These are phyloP conservation scores for Irena cyanogastra DNA, from an alignment of 2,113 vertebrate species.

Conservation along the genomic window DNA sequence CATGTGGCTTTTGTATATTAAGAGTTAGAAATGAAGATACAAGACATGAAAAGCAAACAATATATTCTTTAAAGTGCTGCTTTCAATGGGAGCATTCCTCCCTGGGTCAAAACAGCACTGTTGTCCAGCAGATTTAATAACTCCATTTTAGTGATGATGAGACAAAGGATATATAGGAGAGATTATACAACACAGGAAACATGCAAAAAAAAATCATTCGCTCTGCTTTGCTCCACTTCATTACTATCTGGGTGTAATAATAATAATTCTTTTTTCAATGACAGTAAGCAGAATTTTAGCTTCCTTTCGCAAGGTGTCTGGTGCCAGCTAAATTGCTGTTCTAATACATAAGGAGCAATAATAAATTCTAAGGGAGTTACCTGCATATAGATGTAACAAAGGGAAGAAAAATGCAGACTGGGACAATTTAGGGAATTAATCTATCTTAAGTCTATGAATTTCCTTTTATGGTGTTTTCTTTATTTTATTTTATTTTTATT, in stretches of 20 bases:
- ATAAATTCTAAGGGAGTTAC: neutral
- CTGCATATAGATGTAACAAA: neutral
- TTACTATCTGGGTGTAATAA: neutral
- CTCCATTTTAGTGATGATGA: neutral
- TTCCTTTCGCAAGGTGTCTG: neutral
- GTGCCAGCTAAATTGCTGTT: neutral
- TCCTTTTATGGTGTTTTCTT: neutral
- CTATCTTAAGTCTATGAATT: neutral
- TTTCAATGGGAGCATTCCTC: neutral
- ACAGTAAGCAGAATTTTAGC: neutral
- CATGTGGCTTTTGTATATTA: neutral
- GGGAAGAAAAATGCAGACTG: rapidly evolving
- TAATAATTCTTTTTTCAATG: neutral
- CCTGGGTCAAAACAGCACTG: neutral
- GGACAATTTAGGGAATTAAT: neutral
- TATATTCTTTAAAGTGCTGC: neutral
- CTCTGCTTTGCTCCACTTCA: neutral
- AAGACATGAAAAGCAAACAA: neutral
- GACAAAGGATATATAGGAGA: neutral
- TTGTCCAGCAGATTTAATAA: neutral
- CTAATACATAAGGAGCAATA: neutral
- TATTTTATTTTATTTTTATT: neutral
- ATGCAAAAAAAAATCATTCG: neutral
- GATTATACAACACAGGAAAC: neutral
- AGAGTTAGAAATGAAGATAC: neutral